phyloP scores from a whole-genome alignment of 2,888 invertebrate species.

The Drosophila meridionalis region DNA sequence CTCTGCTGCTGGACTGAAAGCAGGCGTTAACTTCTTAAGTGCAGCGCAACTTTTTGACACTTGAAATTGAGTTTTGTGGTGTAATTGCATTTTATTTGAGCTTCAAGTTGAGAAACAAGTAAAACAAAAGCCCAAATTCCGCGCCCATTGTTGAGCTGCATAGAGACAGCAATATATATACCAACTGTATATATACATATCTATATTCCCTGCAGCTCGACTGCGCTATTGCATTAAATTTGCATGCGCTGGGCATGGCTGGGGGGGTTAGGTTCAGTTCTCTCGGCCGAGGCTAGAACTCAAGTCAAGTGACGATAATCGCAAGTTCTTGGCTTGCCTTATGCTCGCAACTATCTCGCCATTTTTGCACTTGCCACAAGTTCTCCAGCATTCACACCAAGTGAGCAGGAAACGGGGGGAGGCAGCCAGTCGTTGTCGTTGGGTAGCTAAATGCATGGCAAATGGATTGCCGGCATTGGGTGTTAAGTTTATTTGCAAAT shows the following conservation, averaged over 20 bases:
- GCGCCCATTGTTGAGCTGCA: constrained; percentile 13
- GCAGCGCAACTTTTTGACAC: constrained; percentile 80
- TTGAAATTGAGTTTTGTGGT: constrained; percentile 80
- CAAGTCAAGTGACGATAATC: constrained; percentile 79
- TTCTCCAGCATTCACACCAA: neutral
- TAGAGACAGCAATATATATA: constrained; percentile 9
- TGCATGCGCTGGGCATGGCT: constrained; percentile 48
- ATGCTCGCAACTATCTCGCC: neutral
- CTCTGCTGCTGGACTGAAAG: neutral
- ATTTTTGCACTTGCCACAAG: constrained; percentile 4
- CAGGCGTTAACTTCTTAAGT: constrained; percentile 74
- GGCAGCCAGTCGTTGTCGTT: constrained; percentile 2
- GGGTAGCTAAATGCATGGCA: constrained; percentile 52
- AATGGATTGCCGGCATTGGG: constrained; percentile 60
- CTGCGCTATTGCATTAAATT: constrained; percentile 64
- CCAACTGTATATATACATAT: constrained; percentile 1
- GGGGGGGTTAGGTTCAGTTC: neutral
- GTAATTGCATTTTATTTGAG: constrained; percentile 81
- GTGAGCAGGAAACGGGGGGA: neutral
- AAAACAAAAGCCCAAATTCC: constrained; percentile 50
- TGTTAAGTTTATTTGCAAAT: constrained; percentile 62
- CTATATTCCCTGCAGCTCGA: constrained; percentile 12
- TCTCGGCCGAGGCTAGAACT: constrained; percentile 21
- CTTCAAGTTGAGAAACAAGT: constrained; percentile 43
- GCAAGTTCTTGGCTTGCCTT: constrained; percentile 47